Evolutionary conservation across 2,888 invertebrate species (phyloP), one percentile per base, ranked within the genome.

Genomic region (Folsomia candida): DNA sequence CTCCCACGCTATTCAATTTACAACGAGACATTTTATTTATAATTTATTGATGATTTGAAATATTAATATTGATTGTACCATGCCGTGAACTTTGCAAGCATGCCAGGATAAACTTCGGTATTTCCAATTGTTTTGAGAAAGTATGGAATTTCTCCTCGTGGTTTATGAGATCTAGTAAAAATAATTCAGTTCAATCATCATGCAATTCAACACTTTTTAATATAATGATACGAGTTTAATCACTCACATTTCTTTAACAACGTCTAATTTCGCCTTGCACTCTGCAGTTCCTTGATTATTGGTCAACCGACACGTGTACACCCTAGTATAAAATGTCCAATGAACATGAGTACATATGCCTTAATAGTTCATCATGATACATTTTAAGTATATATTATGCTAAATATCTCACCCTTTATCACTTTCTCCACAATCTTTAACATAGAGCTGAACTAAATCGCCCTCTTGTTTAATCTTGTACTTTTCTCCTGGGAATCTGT

Each of bases 61-160:
- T n/a, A n/a, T n/a, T n/a, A n/a, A n/a, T n/a, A n/a, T n/a, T n/a
- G n/a, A n/a, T n/a, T n/a, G n/a, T n/a, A n/a, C n/a, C n/a, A 37
- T 14, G 37, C 37, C 37, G 37, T 37, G 14, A 37, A 37, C 37
- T 37, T 37, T 4, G 37, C 37, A 14, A 14, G 4, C 37, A 37
- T 37, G 6, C 6, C 4, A 37, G 37, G 37, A 37, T 37, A 37
- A 37, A 93, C 88, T 83, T 94, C 94, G 54, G 90, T 90, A 82
- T 94, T 94, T 0, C 93, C 93, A 80, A 94, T 91, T 81, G 89
- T 90, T 85, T 95, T 95, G 80, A 95, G 85, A 87, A 95, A 95
- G 61, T 89, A 87, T 2, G 95, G 94, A 0, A 93, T 88, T 83
- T 95, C 94, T 37, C 62, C 61, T 14, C 47, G 18, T 29, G 63